Conservation (phyloP, 1,140 invertebrate species). For the Scaptomyza graminum region DNA sequence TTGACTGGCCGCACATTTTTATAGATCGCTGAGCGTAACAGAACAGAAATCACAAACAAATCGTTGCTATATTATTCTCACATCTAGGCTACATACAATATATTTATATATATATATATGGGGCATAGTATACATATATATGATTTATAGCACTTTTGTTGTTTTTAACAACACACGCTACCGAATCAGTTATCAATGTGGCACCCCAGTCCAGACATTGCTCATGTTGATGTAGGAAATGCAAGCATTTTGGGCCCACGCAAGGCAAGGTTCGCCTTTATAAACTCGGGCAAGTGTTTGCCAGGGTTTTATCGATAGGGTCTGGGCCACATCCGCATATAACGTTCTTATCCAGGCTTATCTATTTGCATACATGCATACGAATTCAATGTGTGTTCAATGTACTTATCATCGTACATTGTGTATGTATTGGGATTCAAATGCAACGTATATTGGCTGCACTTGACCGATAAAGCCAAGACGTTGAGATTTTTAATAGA, state of each 20-base stretch:
- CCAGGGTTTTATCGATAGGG: constrained; percentile 18
- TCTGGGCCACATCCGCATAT: constrained; percentile 32
- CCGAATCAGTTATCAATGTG: constrained; percentile 55
- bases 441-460: constrained; percentile 39
- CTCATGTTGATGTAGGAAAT: constrained; percentile 20
- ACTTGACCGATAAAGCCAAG: constrained; percentile 65
- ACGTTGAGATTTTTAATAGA: constrained; percentile 29
- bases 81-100: constrained; percentile 24
- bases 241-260: constrained; percentile 11
- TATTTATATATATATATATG: constrained; percentile 30
- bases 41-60: constrained; percentile 62
- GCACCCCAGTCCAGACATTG: constrained; percentile 11
- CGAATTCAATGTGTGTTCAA: background rate
- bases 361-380: background rate
- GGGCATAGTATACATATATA: constrained; percentile 21
- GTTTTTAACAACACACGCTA: constrained; percentile 58
- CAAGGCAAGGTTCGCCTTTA: constrained; percentile 3
- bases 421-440: background rate
- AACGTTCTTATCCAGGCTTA: constrained; percentile 23
- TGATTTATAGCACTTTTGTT: constrained; percentile 75
- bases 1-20: constrained; percentile 49
- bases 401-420: background rate
- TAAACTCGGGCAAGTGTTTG: constrained; percentile 6
- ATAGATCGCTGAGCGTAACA: constrained; percentile 56
- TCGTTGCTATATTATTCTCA: constrained; percentile 31